Conservation (phyloP, 1,140 invertebrate genomes). For the Drosophila orosa region DNA sequence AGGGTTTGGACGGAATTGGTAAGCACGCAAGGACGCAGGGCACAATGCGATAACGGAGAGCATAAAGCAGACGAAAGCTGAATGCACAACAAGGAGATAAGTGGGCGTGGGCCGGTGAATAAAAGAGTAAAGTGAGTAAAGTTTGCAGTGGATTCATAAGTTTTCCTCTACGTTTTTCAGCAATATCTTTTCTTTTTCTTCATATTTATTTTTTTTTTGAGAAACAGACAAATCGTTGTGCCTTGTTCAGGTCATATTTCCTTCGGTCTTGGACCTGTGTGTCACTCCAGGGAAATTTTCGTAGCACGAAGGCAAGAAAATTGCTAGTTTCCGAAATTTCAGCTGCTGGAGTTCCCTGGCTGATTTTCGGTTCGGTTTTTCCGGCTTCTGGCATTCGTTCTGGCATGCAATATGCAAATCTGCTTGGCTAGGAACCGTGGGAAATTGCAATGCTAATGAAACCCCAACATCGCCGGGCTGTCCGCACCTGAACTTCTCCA, state of each 20-base stretch:
- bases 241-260: slow-evolving; percentile 67
- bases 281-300: slow-evolving; percentile 52
- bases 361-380: slow-evolving; percentile 6
- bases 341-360: slow-evolving; percentile 47
- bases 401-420: slow-evolving; percentile 73
- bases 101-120: slow-evolving; percentile 55
- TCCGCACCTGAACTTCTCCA: slow-evolving; percentile 22
- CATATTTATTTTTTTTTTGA: background rate
- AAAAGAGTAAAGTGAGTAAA: slow-evolving; percentile 60
- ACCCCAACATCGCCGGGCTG: slow-evolving; percentile 9
- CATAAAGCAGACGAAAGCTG: slow-evolving; percentile 43
- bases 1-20: slow-evolving; percentile 14
- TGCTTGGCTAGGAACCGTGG: slow-evolving; percentile 30
- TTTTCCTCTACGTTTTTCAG: slow-evolving; percentile 22
- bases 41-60: slow-evolving; percentile 38
- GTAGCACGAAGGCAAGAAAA: slow-evolving; percentile 40
- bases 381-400: slow-evolving; percentile 44
- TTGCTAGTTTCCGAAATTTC: slow-evolving; percentile 50
- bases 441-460: slow-evolving; percentile 64
- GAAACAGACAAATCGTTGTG: slow-evolving; percentile 55
- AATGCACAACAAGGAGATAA: slow-evolving; percentile 48
- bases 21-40: slow-evolving; percentile 27
- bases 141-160: slow-evolving; percentile 62
- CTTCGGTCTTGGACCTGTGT: slow-evolving; percentile 32
- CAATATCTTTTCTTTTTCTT: background rate